A percentile compares a stretch with the other conserved stretches of the same genome.
Conservation (phyloP, 2,797 vertebrate species). For the Gallinago stenura region DNA sequence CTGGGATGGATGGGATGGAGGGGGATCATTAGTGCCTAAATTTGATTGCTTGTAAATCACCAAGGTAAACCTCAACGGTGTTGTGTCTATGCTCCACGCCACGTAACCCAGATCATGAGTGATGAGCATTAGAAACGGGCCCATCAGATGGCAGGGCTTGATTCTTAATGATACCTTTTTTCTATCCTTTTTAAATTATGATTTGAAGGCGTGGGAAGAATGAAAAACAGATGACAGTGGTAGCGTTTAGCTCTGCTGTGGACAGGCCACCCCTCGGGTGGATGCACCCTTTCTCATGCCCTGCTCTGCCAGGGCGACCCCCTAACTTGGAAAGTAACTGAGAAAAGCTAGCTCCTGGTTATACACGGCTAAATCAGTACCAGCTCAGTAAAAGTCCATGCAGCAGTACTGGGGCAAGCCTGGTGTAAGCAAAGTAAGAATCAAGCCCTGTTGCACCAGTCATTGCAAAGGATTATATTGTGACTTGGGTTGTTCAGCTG, state of each 20-base stretch:
- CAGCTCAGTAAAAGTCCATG: neutral
- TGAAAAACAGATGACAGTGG: neutral
- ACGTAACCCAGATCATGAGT: accelerated
- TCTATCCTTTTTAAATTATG: neutral
- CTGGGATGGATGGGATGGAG: neutral
- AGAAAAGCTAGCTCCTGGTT: neutral
- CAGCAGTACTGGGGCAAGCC: neutral
- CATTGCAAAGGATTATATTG: neutral
- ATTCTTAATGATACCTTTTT: neutral
- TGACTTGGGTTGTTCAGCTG: neutral
- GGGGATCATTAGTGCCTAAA: accelerated
- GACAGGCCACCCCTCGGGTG: neutral
- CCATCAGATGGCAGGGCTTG: neutral
- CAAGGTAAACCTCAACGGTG: neutral
- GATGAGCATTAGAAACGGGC: neutral
- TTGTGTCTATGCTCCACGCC: neutral
- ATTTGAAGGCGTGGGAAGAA: neutral
- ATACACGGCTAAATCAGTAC: neutral
- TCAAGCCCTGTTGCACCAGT: neutral
- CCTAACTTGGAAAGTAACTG: neutral
- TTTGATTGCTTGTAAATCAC: neutral
- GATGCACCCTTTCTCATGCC: neutral
- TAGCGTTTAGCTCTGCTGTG: accelerated
- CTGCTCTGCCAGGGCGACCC: neutral
- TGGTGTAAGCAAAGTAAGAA: neutral